phyloP scores from a whole-genome alignment of 2,888 invertebrate genomes.

The Meghimatium bilineatum region DNA sequence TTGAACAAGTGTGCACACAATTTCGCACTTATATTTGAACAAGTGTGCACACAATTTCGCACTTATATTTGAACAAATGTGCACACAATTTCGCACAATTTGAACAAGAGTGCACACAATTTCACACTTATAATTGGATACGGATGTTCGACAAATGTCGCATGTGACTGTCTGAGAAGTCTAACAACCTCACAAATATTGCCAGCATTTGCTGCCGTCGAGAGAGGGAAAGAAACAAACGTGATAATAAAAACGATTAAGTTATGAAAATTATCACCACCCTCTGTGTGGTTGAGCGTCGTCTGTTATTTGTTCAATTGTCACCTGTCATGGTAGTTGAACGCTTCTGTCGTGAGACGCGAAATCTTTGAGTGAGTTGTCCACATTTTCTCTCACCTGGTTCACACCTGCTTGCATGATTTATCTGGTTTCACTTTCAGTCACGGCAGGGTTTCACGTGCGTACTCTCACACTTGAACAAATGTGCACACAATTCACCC shows the following conservation, averaged over 20 bases:
- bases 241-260: not conserved
- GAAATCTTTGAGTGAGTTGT: not conserved
- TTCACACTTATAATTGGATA: too few species aligned
- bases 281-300: not conserved
- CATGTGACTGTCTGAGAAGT: not conserved
- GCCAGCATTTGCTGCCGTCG: not conserved
- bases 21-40: too few species aligned
- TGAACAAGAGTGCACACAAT: too few species aligned
- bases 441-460: not conserved
- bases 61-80: too few species aligned
- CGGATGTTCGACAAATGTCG: not conserved
- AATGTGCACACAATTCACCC: not conserved
- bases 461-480: not conserved
- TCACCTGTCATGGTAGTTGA: not conserved
- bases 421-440: conserved; percentile 1
- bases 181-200: not conserved
- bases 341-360: not conserved
- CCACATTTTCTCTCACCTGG: not conserved
- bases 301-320: not conserved
- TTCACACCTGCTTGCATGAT: not conserved
- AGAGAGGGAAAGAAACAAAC: not conserved
- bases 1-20: too few species aligned
- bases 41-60: too few species aligned
- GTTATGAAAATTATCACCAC: conserved; percentile 1
- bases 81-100: too few species aligned